These are phyloP conservation scores for Rhinophrynus dorsalis DNA, from an alignment of 2,797 vertebrate species.

Conservation along the genomic window DNA sequence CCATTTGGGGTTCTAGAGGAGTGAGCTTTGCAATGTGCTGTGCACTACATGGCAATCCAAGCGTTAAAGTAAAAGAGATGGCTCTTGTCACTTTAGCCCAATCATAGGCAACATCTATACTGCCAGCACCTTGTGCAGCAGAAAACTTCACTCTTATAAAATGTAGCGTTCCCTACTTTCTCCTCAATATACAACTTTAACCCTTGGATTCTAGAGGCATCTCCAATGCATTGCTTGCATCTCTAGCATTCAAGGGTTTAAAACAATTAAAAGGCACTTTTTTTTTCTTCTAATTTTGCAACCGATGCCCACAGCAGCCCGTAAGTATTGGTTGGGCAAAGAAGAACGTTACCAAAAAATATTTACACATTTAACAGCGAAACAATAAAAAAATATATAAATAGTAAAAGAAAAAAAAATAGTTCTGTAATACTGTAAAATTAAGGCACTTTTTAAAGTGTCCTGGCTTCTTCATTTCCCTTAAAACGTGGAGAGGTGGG, in stretches of 20 bases:
- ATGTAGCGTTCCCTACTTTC: constrained; percentile 16
- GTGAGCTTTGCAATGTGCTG: too few relatives aligned
- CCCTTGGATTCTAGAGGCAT: too few relatives aligned
- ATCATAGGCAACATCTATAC: background rate
- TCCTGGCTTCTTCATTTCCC: constrained; percentile 35
- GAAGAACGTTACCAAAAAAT: constrained; percentile 44
- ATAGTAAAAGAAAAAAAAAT: constrained; percentile 46
- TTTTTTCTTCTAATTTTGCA: constrained; percentile 13
- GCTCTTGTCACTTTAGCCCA: background rate
- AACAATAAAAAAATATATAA: constrained; percentile 46
- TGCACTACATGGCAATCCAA: too few relatives aligned
- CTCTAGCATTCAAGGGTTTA: too few relatives aligned
- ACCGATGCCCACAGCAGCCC: constrained; percentile 8
- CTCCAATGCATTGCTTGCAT: too few relatives aligned
- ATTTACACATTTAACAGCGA: constrained; percentile 42
- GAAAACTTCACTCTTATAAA: background rate
- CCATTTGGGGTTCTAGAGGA: too few relatives aligned
- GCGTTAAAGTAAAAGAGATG: background rate
- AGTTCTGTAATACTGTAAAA: constrained; percentile 46
- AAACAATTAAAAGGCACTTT: constrained; percentile 47
- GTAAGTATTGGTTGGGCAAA: constrained; percentile 10
- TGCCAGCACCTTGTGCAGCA: background rate
- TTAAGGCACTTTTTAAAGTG: constrained; percentile 48
- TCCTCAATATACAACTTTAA: constrained; percentile 7
- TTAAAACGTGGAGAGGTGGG: constrained; percentile 23